Conservation (phyloP, 1,140 invertebrate genomes). For the Eriocheir sinensis region DNA sequence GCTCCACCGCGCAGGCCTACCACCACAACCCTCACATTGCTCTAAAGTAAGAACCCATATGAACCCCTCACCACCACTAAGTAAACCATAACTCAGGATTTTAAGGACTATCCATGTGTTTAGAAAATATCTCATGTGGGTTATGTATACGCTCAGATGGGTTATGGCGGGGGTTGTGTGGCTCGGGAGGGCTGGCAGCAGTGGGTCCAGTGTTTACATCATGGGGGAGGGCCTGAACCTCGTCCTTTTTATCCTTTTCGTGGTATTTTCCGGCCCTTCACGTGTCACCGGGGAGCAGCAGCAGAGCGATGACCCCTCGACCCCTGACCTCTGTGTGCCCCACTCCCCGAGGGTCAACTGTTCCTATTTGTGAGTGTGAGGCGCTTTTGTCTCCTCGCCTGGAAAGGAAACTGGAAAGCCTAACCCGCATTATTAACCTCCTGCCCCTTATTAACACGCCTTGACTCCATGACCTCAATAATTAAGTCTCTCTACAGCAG, state of each 20-base stretch:
- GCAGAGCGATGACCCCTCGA: background rate
- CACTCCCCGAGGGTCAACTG: slow-evolving; percentile 79
- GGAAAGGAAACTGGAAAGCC: too few relatives aligned
- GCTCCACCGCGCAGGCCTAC: background rate
- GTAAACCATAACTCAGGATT: too few relatives aligned
- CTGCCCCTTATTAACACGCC: too few relatives aligned
- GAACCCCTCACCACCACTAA: too few relatives aligned
- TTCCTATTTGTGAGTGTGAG: slow-evolving; percentile 79
- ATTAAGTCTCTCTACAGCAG: too few relatives aligned
- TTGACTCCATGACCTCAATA: too few relatives aligned
- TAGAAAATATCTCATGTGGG: too few relatives aligned
- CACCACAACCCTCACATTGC: background rate
- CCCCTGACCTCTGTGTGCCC: slow-evolving; percentile 80
- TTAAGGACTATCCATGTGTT: too few relatives aligned
- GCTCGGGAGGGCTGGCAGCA: background rate
- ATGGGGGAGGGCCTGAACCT: background rate
- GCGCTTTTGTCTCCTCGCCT: background rate
- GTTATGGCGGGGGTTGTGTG: background rate
- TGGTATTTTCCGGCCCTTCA: background rate
- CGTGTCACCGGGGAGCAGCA: background rate
- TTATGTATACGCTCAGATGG: background rate
- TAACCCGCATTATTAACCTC: too few relatives aligned
- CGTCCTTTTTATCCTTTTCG: background rate
- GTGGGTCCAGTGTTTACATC: slow-evolving; percentile 45
- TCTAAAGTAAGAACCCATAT: too few relatives aligned